Evolutionary conservation across 2,888 invertebrate genomes (phyloP).

Genomic region (Zelleria hepariella): DNA sequence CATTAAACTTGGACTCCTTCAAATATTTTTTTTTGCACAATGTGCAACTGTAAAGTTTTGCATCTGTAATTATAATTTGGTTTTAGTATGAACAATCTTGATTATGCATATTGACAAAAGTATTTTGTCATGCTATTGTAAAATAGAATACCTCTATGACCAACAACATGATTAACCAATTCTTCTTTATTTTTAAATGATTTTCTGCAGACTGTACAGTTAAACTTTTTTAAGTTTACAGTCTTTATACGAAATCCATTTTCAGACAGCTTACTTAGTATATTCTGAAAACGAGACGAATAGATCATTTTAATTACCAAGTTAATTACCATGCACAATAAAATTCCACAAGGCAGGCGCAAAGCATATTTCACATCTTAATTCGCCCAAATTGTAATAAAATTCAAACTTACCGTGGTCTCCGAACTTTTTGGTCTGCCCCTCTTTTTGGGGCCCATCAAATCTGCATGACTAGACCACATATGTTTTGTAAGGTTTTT

Average conservation of each 20-base stretch:
- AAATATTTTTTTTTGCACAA: slow-evolving; percentile 52
- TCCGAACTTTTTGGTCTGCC: slow-evolving; percentile 52
- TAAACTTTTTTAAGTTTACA: slow-evolving; percentile 28
- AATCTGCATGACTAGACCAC: slow-evolving; percentile 46
- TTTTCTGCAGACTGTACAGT: slow-evolving; percentile 46
- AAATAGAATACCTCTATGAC: slow-evolving; percentile 60
- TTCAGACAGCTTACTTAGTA: slow-evolving; percentile 47
- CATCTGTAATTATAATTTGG: slow-evolving; percentile 31
- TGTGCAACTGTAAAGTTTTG: slow-evolving; percentile 38
- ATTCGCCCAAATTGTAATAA: no score
- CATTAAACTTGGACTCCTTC: slow-evolving; percentile 35
- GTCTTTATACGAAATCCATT: slow-evolving; percentile 44
- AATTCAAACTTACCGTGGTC: slow-evolving; percentile 46
- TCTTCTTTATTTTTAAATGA: slow-evolving; percentile 45
- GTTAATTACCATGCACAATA: no score
- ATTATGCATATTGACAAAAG: no score
- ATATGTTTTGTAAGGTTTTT: slow-evolving; percentile 49
- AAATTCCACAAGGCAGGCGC: no score
- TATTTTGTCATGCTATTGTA: background rate
- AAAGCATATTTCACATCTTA: no score
- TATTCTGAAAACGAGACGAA: slow-evolving; percentile 43
- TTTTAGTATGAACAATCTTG: slow-evolving; percentile 5
- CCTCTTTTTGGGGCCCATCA: slow-evolving; percentile 60
- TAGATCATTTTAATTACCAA: background rate
- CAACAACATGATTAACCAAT: slow-evolving; percentile 33